Percentiles rank a stretch among this genome's conserved stretches.
phyloP scores from a whole-genome alignment of 2,113 vertebrate species.

The Halcyon malimbica region DNA sequence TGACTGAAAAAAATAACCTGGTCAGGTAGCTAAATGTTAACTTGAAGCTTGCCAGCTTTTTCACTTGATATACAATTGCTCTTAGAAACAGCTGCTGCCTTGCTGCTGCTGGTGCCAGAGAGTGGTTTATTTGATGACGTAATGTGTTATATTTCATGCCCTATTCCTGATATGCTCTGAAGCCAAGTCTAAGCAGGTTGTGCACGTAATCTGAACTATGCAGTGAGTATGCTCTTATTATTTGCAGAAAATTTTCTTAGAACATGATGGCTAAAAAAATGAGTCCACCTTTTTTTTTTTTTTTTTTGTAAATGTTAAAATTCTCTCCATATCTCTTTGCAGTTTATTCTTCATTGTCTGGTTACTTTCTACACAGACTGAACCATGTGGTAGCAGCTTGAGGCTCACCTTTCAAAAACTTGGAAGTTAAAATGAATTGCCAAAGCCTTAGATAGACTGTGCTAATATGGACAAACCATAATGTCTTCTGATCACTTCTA shows the following conservation, averaged over 20 bases:
- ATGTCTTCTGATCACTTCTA: background rate
- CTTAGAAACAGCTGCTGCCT: slow-evolving; percentile 19
- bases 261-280: background rate
- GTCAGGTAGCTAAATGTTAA: background rate
- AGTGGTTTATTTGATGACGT: background rate
- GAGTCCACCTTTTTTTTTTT: background rate
- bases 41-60: background rate
- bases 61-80: background rate
- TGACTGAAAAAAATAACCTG: background rate
- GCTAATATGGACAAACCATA: background rate
- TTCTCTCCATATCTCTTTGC: background rate
- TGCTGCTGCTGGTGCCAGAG: background rate
- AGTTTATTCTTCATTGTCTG: background rate
- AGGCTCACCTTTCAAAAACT: background rate
- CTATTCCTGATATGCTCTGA: background rate
- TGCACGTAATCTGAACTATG: background rate
- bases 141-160: background rate
- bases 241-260: background rate
- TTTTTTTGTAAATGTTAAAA: background rate
- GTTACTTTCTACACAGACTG: background rate
- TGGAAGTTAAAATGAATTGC: background rate
- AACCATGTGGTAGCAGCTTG: background rate
- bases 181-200: background rate
- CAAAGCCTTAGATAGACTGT: background rate
- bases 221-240: background rate